Evolutionary conservation across 2,797 vertebrate species (phyloP), one percentile per base, ranked within the genome.

Genomic region (Acanthornis magna): DNA sequence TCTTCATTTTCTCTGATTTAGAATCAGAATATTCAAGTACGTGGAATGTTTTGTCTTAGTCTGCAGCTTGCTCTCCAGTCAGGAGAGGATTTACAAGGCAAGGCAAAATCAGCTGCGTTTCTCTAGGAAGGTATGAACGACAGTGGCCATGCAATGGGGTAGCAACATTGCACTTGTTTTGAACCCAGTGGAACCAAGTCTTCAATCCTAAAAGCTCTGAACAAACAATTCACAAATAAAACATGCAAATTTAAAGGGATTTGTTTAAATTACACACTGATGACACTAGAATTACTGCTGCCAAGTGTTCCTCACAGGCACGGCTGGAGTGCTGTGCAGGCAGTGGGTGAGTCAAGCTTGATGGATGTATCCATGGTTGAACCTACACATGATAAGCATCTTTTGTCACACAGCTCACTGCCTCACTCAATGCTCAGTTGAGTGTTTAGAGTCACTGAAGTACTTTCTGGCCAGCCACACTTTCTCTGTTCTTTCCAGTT

Each of bases 11-110:
- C 54, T 89, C 72, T 88, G n/a, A 23, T 93, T 90, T 74, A 78
- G 57, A 95, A 90, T 36, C 11, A 86, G 88, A 88, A 77, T 78
- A 91, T 86, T 83, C n/a, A 78, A 81, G 54, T 48, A 78, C 8
- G 16, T 67, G 47, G 50, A 86, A 85, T 15, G 17, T 34, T 84
- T 76, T 40, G 25, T 36, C 30, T 58, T 42, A 58, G 21, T 42
- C 58, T 45, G 29, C 62, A 89, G 29, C 32, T 68, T 68, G 15
- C 20, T 78, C 26, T 65, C 13, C 62, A 84, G 34, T 45, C 66
- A 67, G 70, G 32, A 77, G 40, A 11, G 13, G 38, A 75, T 43
- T 81, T 71, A 72, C 16, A 32, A 81, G 26, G 25, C 45, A 81
- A 53, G 20, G 23, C 50, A 76, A 81, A 78, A 75, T 26, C 36